Base-by-base conservation (phyloP, 2,888 invertebrate genomes). In the Andrena praecox region DNA sequence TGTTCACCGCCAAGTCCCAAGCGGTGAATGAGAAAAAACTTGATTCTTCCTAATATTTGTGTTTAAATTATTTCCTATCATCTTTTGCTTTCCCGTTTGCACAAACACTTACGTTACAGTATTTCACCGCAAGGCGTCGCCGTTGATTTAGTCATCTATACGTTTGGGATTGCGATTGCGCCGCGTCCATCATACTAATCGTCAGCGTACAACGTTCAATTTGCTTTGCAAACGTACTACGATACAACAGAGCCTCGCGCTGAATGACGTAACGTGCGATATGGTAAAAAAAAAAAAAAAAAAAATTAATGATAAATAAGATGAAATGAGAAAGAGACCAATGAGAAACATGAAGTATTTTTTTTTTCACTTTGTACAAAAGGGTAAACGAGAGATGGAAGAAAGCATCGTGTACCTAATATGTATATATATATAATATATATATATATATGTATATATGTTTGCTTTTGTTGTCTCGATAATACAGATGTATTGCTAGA, bases 341-440 rank as follows among this genome's bases (percentile, higher is more conserved):
- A 90, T 87, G 86, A 80, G 76, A 82, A 86, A 85, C 75, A 86
- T 89, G 90, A 89, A 89, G 72, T 85, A 86, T 82, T 77, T 80
- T 85, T 82, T 82, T 77, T 80, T 85, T 82, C 77, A 80, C 82
- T 89, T 90, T 90, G 88, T 89, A 91, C 90, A 90, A 91, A 90
- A 84, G 89, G 85, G 82, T 82, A 84, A 86, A 86, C 89, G 79
- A 87, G 80, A 87, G 85, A 87, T 86, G 89, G 91, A 90, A 88
- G 87, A 82, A 89, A 90, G 85, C 75, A 79, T 78, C 59, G 63
- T 83, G 82, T 85, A 83, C 77, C 82, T 83, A 84, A 56, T 82
- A 75, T 85, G 67, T 85, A 71, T 73, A 66, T 74, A 59, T 80
- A 75, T 77, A 72, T 78, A 70, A 74, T 82, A 81, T 82, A 71